Conservation (phyloP, 2,113 vertebrate genomes). For the Gnathonemus longibarbis region DNA sequence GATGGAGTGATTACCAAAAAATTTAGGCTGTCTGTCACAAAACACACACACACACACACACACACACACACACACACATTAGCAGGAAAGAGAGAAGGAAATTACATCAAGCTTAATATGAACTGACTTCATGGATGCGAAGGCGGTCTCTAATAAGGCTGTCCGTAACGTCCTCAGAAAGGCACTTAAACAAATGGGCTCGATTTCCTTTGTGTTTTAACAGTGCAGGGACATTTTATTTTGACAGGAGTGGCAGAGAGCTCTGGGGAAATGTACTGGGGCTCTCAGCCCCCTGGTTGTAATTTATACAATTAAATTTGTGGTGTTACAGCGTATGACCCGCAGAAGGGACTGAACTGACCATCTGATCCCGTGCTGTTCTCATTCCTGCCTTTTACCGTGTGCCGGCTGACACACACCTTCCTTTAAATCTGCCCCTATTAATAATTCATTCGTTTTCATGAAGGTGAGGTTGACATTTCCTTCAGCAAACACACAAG, state of each 20-base stretch:
- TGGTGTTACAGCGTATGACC: background rate
- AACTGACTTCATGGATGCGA: background rate
- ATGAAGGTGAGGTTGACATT: slow-evolving; percentile 18
- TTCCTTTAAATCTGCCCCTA: slow-evolving; percentile 14
- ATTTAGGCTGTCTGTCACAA: background rate
- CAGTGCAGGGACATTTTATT: background rate
- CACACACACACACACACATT: background rate
- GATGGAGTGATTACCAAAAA: slow-evolving; percentile 16
- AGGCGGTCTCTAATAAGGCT: background rate
- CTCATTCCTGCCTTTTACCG: background rate
- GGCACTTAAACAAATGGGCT: background rate
- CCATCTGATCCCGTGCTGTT: background rate
- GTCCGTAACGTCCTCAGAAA: background rate
- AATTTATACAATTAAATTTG: background rate
- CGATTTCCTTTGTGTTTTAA: background rate
- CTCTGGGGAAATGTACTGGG: background rate
- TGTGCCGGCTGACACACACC: background rate
- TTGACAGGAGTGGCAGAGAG: background rate
- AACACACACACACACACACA: background rate
- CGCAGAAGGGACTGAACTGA: background rate
- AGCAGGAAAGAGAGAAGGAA: background rate
- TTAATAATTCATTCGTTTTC: slow-evolving; percentile 27
- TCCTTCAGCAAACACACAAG: slow-evolving; percentile 22
- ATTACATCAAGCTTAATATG: slow-evolving; percentile 3
- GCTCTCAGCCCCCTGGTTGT: background rate